These are phyloP conservation scores for Alectoris magna DNA, from an alignment of 2,797 vertebrate species.

Conservation along the genomic window DNA sequence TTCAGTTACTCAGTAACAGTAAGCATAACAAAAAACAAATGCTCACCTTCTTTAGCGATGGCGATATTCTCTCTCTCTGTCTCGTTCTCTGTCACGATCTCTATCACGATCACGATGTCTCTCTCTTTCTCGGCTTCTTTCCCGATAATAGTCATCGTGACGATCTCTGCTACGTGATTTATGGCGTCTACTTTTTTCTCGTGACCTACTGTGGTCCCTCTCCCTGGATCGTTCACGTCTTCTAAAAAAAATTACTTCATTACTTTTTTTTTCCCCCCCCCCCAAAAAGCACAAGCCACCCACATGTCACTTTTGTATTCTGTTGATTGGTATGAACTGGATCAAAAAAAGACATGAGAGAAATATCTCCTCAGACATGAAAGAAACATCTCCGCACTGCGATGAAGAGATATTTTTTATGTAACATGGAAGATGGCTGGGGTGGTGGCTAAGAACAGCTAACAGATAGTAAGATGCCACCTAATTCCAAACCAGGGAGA, in stretches of 20 bases:
- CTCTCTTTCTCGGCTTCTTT: constrained; percentile 96
- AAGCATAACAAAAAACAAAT: constrained; percentile 19
- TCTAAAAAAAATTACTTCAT: constrained; percentile 87
- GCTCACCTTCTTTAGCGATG: constrained; percentile 93
- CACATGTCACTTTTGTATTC: neutral
- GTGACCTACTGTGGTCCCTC: constrained; percentile 97
- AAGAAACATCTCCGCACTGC: neutral
- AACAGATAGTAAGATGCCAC: neutral
- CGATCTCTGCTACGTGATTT: constrained; percentile 98
- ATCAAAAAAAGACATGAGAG: neutral
- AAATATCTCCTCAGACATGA: neutral
- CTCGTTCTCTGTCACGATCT: constrained; percentile 93
- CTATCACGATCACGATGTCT: constrained; percentile 95
- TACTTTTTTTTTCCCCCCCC: constrained; percentile 64
- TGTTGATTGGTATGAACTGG: neutral
- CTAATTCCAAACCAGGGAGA: neutral
- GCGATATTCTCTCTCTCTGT: constrained; percentile 95
- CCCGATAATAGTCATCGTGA: constrained; percentile 97
- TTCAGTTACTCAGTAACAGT: neutral
- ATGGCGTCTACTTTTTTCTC: constrained; percentile 96
- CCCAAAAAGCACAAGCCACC: neutral
- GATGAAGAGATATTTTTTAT: neutral
- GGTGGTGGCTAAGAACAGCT: neutral
- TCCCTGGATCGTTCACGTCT: constrained; percentile 98
- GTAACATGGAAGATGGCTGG: neutral